Percentiles rank a stretch among this genome's conserved stretches.
Evolutionary conservation across 2,113 vertebrate genomes (phyloP).

Genomic region (Pelobates fuscus): DNA sequence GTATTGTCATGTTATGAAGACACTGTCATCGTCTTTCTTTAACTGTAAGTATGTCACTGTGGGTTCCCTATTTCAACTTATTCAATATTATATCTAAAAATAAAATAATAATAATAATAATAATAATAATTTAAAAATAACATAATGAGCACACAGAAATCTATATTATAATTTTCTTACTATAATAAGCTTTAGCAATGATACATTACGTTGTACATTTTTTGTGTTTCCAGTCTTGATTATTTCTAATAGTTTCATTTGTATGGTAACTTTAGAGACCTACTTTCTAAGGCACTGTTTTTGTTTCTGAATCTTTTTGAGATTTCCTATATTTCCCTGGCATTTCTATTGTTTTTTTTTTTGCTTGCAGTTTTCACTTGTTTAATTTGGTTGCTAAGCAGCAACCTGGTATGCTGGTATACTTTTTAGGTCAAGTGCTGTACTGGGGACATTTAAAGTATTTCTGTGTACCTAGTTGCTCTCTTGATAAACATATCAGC

Average conservation of each 20-base stretch:
- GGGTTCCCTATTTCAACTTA: no score
- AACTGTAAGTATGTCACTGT: no score
- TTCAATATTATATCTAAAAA: no score
- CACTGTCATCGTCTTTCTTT: no score
- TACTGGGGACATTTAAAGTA: background rate
- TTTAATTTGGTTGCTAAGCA: conserved; percentile 13
- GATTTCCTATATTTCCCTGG: background rate
- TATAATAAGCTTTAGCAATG: no score
- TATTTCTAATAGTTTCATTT: background rate
- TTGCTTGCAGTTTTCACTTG: conserved; percentile 5
- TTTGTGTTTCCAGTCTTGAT: no score
- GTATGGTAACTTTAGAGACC: background rate
- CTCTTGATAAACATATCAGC: background rate
- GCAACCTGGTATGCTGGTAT: background rate
- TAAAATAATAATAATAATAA: no score
- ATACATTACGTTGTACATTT: no score
- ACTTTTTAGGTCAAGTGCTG: conserved; percentile 2
- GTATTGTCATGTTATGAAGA: no score
- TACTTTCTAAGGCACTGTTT: background rate
- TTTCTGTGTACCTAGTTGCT: background rate
- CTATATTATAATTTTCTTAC: no score
- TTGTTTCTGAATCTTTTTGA: background rate
- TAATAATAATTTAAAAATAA: no score
- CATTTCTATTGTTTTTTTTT: background rate
- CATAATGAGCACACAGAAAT: no score